Evolutionary conservation across 2,797 vertebrate genomes (phyloP).

Genomic region (Echeneis naucrates): DNA sequence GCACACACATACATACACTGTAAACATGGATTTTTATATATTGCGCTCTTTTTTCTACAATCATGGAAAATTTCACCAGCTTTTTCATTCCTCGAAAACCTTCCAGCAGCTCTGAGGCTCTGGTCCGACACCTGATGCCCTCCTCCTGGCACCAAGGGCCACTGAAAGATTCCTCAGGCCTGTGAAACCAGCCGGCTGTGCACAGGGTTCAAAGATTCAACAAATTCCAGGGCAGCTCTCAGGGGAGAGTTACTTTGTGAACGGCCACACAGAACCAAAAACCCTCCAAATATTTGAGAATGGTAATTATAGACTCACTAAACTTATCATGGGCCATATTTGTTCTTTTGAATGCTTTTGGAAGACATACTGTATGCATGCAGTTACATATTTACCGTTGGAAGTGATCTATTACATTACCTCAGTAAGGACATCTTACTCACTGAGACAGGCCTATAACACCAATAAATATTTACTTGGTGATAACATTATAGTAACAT

Average conservation of each 20-base stretch:
- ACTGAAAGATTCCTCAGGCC: constrained; percentile 83
- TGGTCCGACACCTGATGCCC: constrained; percentile 75
- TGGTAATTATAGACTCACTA: constrained; percentile 56
- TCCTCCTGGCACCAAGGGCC: constrained; percentile 80
- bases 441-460: background rate
- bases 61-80: constrained; percentile 3
- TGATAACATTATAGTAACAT: background rate
- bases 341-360: background rate
- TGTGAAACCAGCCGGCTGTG: constrained; percentile 78
- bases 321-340: constrained; percentile 16
- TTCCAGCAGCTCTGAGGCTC: constrained; percentile 46
- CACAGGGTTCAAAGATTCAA: constrained; percentile 80
- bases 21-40: background rate
- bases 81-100: constrained; percentile 68
- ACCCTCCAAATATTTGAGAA: constrained; percentile 61
- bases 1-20: background rate
- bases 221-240: constrained; percentile 82
- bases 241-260: constrained; percentile 75
- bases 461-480: background rate
- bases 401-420: background rate
- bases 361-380: background rate
- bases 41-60: background rate
- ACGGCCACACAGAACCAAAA: constrained; percentile 71
- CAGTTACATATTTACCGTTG: constrained; percentile 3
- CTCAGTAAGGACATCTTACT: background rate